Evolutionary conservation across 2,888 invertebrate species (phyloP), one percentile per base, ranked within the genome.

Genomic region (Dicranocentrus wangi): DNA sequence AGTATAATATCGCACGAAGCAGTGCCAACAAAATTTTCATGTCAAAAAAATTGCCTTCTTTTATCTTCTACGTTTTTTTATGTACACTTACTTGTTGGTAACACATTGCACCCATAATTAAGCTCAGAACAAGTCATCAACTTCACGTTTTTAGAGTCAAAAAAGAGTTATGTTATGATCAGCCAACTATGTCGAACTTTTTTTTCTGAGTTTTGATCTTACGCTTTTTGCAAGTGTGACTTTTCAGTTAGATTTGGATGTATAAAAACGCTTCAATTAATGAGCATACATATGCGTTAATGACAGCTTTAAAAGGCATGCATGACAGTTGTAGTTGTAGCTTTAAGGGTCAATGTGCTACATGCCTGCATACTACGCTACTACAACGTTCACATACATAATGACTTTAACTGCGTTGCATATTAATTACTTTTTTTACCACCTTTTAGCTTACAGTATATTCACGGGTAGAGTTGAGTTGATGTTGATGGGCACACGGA

Each of bases 401-500:
- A 51, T 51, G 3, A 51, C n/a, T 17, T 51, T 58, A 13, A 58
- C 25, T 69, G 69, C 55, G 23, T 42, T 70, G 70, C 55, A 70
- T 70, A 70, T 70, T 55, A 70, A 70, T 70, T 70, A 70, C 55
- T 39, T 51, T 21, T 70, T 58, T 68, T 28, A 60, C 28, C 39
- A 23, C n/a, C 65, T 8, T 5, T 39, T 39, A 39, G 39, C 39
- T 39, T 39, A 13, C 39, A 39, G 39, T 13, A 13, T 8, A 39
- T n/a, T n/a, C n/a, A 39, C 39, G 39, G 39, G 39, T 13, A 39
- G 13, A 39, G 39, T 5, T 39, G 39, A 39, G 39, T n/a, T n/a
- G n/a, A n/a, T n/a, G n/a, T n/a, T n/a, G n/a, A n/a, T n/a, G n/a
- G n/a, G n/a, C n/a, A n/a, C n/a, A n/a, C n/a, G n/a, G n/a, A n/a